Conservation (phyloP, 2,797 vertebrate genomes). For the Leptodactylus fallax region DNA sequence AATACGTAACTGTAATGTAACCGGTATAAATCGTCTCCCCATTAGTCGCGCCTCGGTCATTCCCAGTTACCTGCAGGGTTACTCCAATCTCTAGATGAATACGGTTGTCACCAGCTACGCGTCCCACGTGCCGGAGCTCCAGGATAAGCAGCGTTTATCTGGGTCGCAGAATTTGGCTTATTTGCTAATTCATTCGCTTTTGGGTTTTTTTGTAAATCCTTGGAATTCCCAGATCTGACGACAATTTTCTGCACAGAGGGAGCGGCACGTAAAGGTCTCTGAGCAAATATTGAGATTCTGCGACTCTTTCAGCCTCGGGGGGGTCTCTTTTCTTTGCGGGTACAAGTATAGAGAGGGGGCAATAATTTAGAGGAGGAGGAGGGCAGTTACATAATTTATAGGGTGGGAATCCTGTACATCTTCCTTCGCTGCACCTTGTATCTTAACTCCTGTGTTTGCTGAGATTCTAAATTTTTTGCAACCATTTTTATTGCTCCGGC, state of each 20-base stretch:
- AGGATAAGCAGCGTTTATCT: background rate
- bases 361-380: background rate
- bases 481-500: no score
- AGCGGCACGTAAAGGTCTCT: background rate
- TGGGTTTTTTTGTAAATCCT: background rate
- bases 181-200: background rate
- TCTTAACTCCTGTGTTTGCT: background rate
- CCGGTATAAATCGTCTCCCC: background rate
- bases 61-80: background rate
- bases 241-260: background rate
- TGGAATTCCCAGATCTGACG: background rate
- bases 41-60: background rate
- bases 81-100: background rate
- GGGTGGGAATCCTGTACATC: no score
- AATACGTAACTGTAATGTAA: background rate
- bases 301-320: no score
- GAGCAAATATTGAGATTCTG: background rate
- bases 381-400: background rate
- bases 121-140: background rate
- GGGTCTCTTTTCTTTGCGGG: no score
- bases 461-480: background rate
- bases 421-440: background rate
- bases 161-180: background rate
- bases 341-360: background rate
- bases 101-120: background rate